phyloP scores from a whole-genome alignment of 1,140 invertebrate genomes.

The Lucilia cuprina region DNA sequence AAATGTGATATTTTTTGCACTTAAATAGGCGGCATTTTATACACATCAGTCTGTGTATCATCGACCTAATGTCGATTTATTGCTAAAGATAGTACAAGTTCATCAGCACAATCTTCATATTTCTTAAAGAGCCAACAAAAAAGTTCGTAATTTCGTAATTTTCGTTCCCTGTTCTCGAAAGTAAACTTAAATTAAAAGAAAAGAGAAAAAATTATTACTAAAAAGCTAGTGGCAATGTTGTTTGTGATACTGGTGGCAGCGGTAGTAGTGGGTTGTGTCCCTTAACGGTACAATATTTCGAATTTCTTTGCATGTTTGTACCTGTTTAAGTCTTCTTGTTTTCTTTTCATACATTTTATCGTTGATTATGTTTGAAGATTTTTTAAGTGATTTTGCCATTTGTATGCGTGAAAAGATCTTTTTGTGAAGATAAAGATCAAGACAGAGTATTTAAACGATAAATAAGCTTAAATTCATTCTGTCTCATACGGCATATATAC shows the following conservation, averaged over 20 bases:
- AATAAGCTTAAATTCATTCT: conserved; percentile 26
- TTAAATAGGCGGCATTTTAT: conserved; percentile 19
- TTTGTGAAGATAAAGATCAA: conserved; percentile 12
- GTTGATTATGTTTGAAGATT: background rate
- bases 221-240: conserved; percentile 21
- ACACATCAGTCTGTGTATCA: conserved; percentile 25
- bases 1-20: background rate
- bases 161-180: background rate
- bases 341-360: background rate
- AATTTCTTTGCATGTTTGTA: conserved; percentile 26
- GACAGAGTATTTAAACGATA: conserved; percentile 27
- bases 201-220: conserved; percentile 13
- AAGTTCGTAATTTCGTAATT: conserved; percentile 24
- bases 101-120: conserved; percentile 14
- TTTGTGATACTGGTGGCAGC: background rate
- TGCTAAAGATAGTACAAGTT: conserved; percentile 20
- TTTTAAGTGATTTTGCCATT: conserved; percentile 14
- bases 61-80: conserved; percentile 33
- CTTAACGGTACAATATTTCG: conserved; percentile 28
- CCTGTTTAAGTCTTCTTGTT: conserved; percentile 12
- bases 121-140: background rate
- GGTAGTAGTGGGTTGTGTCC: conserved; percentile 20
- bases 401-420: conserved; percentile 31
- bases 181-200: background rate
- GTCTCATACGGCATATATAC: background rate